These are phyloP conservation scores for Drosophila saltans DNA, from an alignment of 1,140 invertebrate genomes.

Conservation along the genomic window DNA sequence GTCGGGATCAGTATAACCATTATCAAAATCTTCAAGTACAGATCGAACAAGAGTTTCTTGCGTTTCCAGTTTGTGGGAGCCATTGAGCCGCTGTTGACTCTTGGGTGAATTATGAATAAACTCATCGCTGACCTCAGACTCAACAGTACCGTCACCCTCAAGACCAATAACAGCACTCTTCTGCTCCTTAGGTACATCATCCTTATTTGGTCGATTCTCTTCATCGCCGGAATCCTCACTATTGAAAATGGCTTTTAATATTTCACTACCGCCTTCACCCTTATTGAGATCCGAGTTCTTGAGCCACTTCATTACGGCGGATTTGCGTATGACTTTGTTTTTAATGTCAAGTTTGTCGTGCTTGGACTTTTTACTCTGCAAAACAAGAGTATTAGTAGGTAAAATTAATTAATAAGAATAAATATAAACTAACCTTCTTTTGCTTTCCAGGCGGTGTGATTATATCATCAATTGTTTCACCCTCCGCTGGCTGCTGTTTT, in stretches of 20 bases:
- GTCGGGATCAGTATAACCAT: background rate
- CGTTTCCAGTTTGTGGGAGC: conserved; percentile 33
- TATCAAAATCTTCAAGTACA: background rate
- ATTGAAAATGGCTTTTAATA: conserved; percentile 77
- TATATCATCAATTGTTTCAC: conserved; percentile 11
- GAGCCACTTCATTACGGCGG: conserved; percentile 72
- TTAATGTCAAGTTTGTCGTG: conserved; percentile 36
- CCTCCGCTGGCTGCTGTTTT: background rate
- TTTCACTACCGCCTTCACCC: conserved; percentile 65
- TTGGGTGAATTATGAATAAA: conserved; percentile 54
- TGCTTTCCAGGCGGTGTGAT: conserved; percentile 20
- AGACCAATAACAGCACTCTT: conserved; percentile 13
- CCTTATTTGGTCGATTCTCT: conserved; percentile 6
- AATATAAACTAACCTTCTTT: conserved; percentile 34
- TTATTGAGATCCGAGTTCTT: conserved; percentile 79
- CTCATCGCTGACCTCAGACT: conserved; percentile 40
- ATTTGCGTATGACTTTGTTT: conserved; percentile 59
- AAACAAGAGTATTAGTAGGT: background rate
- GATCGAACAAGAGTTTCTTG: conserved; percentile 36
- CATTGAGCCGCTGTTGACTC: conserved; percentile 47
- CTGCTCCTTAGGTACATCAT: conserved; percentile 12
- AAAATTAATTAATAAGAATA: background rate
- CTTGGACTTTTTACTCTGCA: conserved; percentile 46
- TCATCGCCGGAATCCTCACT: conserved; percentile 58
- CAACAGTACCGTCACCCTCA: conserved; percentile 23